A percentile compares a stretch with the other conserved stretches of the same genome.
These are phyloP conservation scores for Drosophila orena DNA, from an alignment of 1,140 invertebrate genomes.

Conservation along the genomic window DNA sequence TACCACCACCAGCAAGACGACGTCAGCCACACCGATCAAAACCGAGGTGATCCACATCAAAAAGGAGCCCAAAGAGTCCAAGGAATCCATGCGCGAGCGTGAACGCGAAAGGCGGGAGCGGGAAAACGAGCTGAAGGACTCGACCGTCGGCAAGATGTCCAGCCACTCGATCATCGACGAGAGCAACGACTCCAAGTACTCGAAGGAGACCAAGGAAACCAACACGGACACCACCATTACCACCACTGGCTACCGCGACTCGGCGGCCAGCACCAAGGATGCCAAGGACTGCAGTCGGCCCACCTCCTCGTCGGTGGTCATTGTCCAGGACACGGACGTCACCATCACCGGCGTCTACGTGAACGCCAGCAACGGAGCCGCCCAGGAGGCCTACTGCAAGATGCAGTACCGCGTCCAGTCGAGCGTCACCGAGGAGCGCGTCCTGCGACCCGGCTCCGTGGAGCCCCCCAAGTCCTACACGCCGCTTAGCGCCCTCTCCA, in stretches of 20 bases:
- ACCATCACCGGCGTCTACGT: constrained; percentile 93
- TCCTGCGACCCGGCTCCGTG: constrained; percentile 89
- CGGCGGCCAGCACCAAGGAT: constrained; percentile 74
- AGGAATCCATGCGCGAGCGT: constrained; percentile 24
- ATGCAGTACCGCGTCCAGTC: constrained; percentile 90
- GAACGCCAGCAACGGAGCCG: constrained; percentile 90
- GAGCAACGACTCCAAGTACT: constrained; percentile 85
- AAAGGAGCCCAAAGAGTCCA: constrained; percentile 59
- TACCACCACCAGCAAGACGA: constrained; percentile 1
- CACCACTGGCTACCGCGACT: constrained; percentile 73
- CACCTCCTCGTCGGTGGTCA: constrained; percentile 87
- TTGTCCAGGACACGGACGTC: constrained; percentile 93
- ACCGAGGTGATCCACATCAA: constrained; percentile 56
- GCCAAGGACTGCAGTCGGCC: constrained; percentile 79
- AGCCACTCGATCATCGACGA: constrained; percentile 76
- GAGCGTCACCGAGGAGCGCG: constrained; percentile 83
- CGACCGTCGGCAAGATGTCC: constrained; percentile 84
- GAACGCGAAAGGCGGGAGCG: constrained; percentile 18
- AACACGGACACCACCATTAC: constrained; percentile 85
- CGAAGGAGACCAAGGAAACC: constrained; percentile 87
- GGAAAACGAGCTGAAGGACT: constrained; percentile 44
- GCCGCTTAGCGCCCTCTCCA: constrained; percentile 92
- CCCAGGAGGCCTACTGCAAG: constrained; percentile 92
- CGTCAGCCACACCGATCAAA: constrained; percentile 1
- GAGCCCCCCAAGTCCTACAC: constrained; percentile 93